These are phyloP conservation scores for Phocides pigmalion DNA, from an alignment of 1,140 invertebrate genomes.

Conservation along the genomic window DNA sequence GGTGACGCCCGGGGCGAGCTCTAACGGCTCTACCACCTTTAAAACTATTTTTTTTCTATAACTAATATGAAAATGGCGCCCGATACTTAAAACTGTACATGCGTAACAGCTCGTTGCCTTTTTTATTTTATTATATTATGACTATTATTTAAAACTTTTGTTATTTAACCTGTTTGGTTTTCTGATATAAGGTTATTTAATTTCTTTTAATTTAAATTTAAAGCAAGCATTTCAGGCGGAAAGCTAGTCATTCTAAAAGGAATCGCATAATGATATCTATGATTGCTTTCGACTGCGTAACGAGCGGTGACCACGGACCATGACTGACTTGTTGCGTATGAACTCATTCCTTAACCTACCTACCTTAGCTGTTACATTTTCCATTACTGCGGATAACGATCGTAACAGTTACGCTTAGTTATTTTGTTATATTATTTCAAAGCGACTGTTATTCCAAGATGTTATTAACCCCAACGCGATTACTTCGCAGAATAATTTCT, in stretches of 20 bases:
- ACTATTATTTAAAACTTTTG: too few relatives aligned
- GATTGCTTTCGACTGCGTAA: slow-evolving; percentile 26
- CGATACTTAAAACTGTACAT: too few relatives aligned
- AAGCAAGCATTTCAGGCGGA: too few relatives aligned
- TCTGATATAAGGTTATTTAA: too few relatives aligned
- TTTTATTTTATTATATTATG: too few relatives aligned
- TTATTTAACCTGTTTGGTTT: too few relatives aligned
- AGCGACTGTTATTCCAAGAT: background rate
- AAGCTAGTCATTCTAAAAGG: slow-evolving; percentile 4
- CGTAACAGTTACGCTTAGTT: slow-evolving; percentile 7
- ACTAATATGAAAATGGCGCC: too few relatives aligned
- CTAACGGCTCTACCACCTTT: too few relatives aligned
- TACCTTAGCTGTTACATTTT: slow-evolving; percentile 15
- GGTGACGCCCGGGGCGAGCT: too few relatives aligned
- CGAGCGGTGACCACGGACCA: slow-evolving; percentile 2
- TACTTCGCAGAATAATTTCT: too few relatives aligned
- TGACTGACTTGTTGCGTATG: slow-evolving; percentile 9
- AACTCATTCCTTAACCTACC: slow-evolving; percentile 17
- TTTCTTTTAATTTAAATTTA: background rate
- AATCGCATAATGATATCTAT: slow-evolving; percentile 21
- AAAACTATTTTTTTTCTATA: too few relatives aligned
- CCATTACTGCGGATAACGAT: slow-evolving; percentile 7
- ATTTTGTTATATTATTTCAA: background rate
- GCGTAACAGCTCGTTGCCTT: too few relatives aligned
- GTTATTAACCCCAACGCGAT: background rate